Evolutionary conservation across 2,888 invertebrate species (phyloP).

Genomic region (Hipparchia sbordonii): DNA sequence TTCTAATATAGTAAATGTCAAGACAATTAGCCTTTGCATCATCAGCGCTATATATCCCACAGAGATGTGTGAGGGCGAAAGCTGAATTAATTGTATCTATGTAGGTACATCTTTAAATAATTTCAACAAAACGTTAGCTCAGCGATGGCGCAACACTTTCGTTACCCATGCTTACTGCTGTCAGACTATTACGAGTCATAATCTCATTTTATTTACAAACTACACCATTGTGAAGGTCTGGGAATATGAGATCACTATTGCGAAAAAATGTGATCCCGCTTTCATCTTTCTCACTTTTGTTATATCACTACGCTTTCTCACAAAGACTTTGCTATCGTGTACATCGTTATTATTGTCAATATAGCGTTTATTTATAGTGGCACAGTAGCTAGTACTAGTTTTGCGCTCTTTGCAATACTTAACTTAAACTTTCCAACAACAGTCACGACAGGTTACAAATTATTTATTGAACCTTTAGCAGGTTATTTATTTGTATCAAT

Average conservation of each 20-base stretch:
- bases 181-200: conserved; percentile 43
- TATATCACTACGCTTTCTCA: conserved; percentile 48
- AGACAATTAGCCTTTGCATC: not conserved
- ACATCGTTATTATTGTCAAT: conserved; percentile 25
- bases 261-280: conserved; percentile 52
- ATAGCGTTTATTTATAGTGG: conserved; percentile 9
- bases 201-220: conserved; percentile 47
- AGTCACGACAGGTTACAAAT: not conserved
- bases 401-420: conserved; percentile 4
- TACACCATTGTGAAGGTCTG: conserved; percentile 53
- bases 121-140: conserved; percentile 53
- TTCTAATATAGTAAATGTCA: not conserved
- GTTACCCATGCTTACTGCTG: conserved; percentile 42
- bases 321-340: conserved; percentile 31
- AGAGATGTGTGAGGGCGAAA: conserved; percentile 43
- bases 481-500: conserved; percentile 8
- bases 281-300: conserved; percentile 65
- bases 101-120: conserved; percentile 42
- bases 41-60: conserved; percentile 30
- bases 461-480: conserved; percentile 4
- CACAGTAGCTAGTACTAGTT: conserved; percentile 1
- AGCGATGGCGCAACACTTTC: conserved; percentile 66
- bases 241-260: conserved; percentile 47
- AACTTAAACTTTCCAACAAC: conserved; percentile 1
- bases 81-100: conserved; percentile 59